phyloP scores from a whole-genome alignment of 1,140 invertebrate genomes.

The Trinorchestia longiramus region DNA sequence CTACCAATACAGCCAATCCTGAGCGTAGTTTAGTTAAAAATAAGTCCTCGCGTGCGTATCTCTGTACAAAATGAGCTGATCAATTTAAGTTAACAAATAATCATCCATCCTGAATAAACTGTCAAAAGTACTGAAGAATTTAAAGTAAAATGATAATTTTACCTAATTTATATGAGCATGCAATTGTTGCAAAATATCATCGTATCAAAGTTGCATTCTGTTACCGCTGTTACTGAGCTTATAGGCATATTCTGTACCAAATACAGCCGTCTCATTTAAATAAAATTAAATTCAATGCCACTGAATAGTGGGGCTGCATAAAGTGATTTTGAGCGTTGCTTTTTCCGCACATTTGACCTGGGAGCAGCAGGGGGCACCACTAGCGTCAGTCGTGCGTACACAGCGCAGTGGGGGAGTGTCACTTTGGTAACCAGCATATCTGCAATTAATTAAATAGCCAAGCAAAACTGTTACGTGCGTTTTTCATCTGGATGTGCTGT shows the following conservation, averaged over 20 bases:
- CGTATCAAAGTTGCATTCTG: neutral
- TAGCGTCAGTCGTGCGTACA: constrained; percentile 18
- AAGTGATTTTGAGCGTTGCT: neutral
- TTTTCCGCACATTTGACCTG: neutral
- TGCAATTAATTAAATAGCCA: constrained; percentile 9
- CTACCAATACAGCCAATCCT: too few species aligned
- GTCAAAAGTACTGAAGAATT: too few species aligned
- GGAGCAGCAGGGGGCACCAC: neutral
- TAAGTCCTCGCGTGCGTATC: too few species aligned
- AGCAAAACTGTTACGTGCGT: neutral
- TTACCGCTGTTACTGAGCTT: neutral
- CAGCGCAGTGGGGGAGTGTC: constrained; percentile 14
- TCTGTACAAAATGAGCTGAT: too few species aligned
- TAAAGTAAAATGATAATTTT: too few species aligned
- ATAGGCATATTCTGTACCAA: neutral
- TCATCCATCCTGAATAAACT: too few species aligned
- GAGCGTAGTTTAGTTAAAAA: too few species aligned
- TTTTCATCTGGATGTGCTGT: neutral
- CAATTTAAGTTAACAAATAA: too few species aligned
- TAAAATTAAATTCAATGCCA: neutral
- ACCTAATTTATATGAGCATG: too few species aligned
- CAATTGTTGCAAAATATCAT: too few species aligned
- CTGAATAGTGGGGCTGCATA: neutral
- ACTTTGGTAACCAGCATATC: constrained; percentile 9
- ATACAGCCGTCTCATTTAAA: neutral